Base-by-base conservation (phyloP, 2,113 vertebrate species). In the Pelmatolapia mariae region DNA sequence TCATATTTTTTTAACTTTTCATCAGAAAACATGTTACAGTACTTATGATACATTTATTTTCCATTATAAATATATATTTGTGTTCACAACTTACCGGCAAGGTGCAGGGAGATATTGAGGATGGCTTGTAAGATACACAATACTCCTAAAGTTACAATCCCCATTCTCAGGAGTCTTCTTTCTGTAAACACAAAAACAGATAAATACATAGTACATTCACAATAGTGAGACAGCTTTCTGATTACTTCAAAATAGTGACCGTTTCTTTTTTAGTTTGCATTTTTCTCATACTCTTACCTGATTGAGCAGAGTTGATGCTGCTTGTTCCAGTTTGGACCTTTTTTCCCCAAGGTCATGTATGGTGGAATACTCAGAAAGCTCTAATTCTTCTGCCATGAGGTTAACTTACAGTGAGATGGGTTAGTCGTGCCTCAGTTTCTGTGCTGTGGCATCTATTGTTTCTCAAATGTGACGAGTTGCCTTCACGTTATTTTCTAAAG, bases 21-120 rank as follows among this genome's bases (percentile, higher is more conserved):
- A 16, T 2, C 1, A 7, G 16, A 22, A 31, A 71, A 73, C 12
- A 45, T 4, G 6, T 19, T 47, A 18, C 12, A 22, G 13, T 9
- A 12, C 33, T 29, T 9, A 33, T 61, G 50, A 45, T 38, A 38
- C 33, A 66, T 66, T 38, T 80, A 86, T 10, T 24, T 50, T 5
- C 19, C 38, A 59, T 45, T 19, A 6, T 38, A 40, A 40, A 56
- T 38, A n/a, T 38, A n/a, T 3, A 54, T 6, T 40, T 84, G 63
- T 66, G 15, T 22, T n/a, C 31, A 26, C 5, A 84, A 93, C 92
- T 94, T 87, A 93, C 93, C 52, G n/a, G 57, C 24, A 53, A 91
- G 43, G 8, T 26, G 33, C 18, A 94, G 76, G 19, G 92, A 86
- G 71, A 92, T 8, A 15, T 92, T 90, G 16, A 93, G 89, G 52